Conservation (phyloP, 2,113 vertebrate species). For the Nipponia nippon region DNA sequence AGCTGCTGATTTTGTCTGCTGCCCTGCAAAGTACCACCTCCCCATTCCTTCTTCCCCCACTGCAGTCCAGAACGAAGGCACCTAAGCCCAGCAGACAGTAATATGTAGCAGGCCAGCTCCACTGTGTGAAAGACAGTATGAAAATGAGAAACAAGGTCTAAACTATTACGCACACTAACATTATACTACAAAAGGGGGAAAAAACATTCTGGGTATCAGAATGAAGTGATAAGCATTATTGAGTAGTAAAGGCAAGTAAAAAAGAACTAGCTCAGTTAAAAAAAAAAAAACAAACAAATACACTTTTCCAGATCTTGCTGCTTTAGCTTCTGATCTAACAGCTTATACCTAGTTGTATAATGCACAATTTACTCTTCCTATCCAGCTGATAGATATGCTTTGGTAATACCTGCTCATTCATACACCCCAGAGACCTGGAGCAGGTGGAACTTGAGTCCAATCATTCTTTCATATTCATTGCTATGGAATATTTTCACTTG, state of each 20-base stretch:
- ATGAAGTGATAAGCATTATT: background rate
- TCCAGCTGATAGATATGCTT: background rate
- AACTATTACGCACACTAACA: background rate
- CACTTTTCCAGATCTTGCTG: background rate
- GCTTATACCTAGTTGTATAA: background rate
- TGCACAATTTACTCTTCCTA: background rate
- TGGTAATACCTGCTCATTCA: background rate
- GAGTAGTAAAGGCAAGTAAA: background rate
- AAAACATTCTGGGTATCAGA: rapidly evolving
- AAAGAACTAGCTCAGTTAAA: background rate
- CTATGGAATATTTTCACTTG: background rate
- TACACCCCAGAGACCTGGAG: background rate
- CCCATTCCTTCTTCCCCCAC: background rate
- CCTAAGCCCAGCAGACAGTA: background rate
- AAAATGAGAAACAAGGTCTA: background rate
- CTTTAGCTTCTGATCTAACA: background rate
- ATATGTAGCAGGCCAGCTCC: background rate
- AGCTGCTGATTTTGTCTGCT: background rate
- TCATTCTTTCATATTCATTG: background rate
- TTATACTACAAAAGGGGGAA: background rate
- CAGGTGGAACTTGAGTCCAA: background rate
- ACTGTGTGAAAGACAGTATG: background rate
- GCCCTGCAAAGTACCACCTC: background rate
- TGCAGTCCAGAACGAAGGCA: background rate
- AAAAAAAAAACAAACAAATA: background rate